phyloP scores from a whole-genome alignment of 2,888 invertebrate genomes.

The Elysia crispata region DNA sequence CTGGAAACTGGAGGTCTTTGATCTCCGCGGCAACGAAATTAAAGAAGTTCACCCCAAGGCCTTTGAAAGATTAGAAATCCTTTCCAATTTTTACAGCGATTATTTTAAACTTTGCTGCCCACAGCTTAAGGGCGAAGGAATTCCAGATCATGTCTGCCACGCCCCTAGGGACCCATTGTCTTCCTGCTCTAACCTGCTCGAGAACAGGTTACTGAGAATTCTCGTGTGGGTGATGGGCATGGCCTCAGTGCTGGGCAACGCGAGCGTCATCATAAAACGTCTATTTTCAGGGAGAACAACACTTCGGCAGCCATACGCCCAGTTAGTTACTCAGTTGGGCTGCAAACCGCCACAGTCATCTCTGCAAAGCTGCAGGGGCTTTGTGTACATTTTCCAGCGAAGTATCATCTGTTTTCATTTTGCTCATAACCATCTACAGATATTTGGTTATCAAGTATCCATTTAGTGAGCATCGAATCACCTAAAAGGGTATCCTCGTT shows the following conservation, averaged over 20 bases:
- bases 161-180: constrained; percentile 33
- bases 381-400: constrained; percentile 75
- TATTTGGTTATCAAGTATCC: constrained; percentile 82
- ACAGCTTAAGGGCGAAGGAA: constrained; percentile 32
- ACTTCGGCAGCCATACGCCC: constrained; percentile 49
- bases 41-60: not conserved
- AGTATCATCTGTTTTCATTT: constrained; percentile 77
- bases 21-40: constrained; percentile 4
- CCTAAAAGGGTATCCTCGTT: constrained; percentile 47
- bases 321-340: constrained; percentile 69
- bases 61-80: not conserved
- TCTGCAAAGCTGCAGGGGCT: constrained; percentile 76
- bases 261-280: constrained; percentile 50
- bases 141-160: not conserved
- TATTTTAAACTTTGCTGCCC: constrained; percentile 46
- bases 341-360: constrained; percentile 70
- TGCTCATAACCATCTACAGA: constrained; percentile 82
- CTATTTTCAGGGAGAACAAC: constrained; percentile 57
- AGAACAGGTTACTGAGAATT: constrained; percentile 49
- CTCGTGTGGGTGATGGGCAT: constrained; percentile 58
- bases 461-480: constrained; percentile 67
- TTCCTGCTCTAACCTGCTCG: constrained; percentile 29
- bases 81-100: constrained; percentile 12
- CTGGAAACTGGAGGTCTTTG: not conserved
- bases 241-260: constrained; percentile 56